Evolutionary conservation across 2,113 vertebrate genomes (phyloP).

Genomic region (Pelecanoides urinatrix): DNA sequence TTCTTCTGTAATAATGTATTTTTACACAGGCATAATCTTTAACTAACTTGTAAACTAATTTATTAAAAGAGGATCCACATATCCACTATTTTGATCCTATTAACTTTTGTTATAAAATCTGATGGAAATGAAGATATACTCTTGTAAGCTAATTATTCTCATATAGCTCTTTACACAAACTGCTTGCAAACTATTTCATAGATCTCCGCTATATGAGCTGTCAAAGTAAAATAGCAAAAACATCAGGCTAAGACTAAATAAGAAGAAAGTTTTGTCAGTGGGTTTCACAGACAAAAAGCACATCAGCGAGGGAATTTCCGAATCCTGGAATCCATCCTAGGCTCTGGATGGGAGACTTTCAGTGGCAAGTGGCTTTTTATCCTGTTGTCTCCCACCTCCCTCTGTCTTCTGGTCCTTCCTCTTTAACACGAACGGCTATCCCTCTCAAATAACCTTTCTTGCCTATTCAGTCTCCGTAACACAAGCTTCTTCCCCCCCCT

Average conservation of each 20-base stretch:
- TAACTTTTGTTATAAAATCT: background rate
- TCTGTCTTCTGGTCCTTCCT: background rate
- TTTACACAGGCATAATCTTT: background rate
- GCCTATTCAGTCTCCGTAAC: background rate
- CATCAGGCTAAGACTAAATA: background rate
- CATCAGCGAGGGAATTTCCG: accelerated
- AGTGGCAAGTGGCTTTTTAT: background rate
- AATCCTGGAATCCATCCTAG: background rate
- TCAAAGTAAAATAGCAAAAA: background rate
- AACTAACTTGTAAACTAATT: background rate
- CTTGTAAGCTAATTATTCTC: background rate
- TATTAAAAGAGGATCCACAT: background rate
- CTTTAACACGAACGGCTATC: background rate
- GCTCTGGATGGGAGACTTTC: background rate
- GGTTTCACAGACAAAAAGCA: background rate
- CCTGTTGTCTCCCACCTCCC: background rate
- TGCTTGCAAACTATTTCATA: background rate
- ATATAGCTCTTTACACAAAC: background rate
- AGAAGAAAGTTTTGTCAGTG: background rate
- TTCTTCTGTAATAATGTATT: background rate
- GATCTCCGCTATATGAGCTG: background rate
- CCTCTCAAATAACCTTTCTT: background rate
- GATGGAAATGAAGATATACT: background rate
- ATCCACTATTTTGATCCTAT: background rate
- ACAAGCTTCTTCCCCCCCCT: no score